Conservation (phyloP, 2,888 invertebrate species). For the Andrena hattorfiana region DNA sequence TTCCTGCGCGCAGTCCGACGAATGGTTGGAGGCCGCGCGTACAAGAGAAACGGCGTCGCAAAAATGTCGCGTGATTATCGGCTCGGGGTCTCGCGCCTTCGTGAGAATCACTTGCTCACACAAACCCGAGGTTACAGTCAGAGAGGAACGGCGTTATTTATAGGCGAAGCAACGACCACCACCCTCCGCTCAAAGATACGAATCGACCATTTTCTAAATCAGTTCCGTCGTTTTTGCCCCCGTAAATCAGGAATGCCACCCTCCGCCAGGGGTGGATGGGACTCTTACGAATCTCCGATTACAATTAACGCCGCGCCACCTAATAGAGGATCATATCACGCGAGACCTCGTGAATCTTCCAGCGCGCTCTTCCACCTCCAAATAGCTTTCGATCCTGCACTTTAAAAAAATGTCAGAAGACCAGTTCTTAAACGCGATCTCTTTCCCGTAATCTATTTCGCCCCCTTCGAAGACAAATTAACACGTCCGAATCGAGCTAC, state of each 20-base stretch:
- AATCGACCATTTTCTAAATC: conserved; percentile 83
- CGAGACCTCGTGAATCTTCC: conserved; percentile 33
- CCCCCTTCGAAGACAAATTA: not conserved
- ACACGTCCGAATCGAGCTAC: not conserved
- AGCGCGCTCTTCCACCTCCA: not conserved
- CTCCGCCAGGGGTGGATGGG: conserved; percentile 5
- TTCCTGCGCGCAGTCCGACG: not conserved
- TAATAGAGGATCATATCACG: conserved; percentile 60
- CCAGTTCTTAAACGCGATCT: not conserved
- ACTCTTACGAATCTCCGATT: conserved; percentile 73
- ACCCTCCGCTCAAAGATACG: conserved; percentile 71
- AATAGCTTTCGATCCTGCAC: not conserved
- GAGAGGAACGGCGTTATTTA: conserved; percentile 73
- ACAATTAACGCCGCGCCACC: conserved; percentile 82
- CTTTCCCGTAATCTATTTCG: too few species aligned
- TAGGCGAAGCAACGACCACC: conserved; percentile 73
- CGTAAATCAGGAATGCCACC: conserved; percentile 76
- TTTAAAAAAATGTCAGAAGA: not conserved
- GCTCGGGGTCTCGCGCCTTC: conserved; percentile 60
- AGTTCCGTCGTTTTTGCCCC: conserved; percentile 81
- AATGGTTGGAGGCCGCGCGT: conserved; percentile 5
- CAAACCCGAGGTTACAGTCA: conserved; percentile 60
- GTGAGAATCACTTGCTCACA: conserved; percentile 73
- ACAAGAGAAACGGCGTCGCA: conserved; percentile 18
- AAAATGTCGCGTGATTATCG: conserved; percentile 68